phyloP scores from a whole-genome alignment of 1,140 invertebrate species.

The Spodoptera frugiperda region DNA sequence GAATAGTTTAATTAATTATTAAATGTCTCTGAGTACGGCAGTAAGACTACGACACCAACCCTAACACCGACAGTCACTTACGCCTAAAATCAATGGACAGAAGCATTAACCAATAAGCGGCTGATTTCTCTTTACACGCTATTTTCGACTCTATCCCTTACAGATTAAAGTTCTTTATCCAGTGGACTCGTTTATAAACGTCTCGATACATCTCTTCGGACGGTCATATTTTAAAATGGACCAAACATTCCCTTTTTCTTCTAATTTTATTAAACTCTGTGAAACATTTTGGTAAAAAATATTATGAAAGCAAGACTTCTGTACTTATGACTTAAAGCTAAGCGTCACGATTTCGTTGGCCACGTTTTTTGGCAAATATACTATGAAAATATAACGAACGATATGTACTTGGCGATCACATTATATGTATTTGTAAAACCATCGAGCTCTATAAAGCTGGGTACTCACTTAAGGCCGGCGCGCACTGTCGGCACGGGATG shows the following conservation, averaged over 20 bases:
- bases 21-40: too few relatives aligned
- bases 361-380: conserved; percentile 42
- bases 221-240: not conserved
- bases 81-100: conserved; percentile 21
- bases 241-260: not conserved
- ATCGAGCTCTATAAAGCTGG: too few relatives aligned
- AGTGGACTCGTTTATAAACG: not conserved
- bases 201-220: not conserved
- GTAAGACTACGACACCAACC: conserved; percentile 1
- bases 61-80: conserved; percentile 16
- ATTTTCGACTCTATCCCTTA: conserved; percentile 9
- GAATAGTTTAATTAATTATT: too few relatives aligned
- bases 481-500: too few relatives aligned
- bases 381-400: conserved; percentile 36
- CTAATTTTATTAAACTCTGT: not conserved
- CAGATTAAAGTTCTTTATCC: not conserved
- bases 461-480: too few relatives aligned
- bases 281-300: not conserved
- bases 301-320: not conserved
- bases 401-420: conserved; percentile 30
- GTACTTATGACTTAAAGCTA: conserved; percentile 10
- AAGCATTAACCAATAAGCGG: conserved; percentile 22
- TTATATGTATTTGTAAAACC: not conserved
- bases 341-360: conserved; percentile 29
- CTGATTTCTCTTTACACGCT: not conserved